A percentile compares a stretch with the other conserved stretches of the same genome.
Conservation (phyloP, 2,113 vertebrate species). For the Kobus ellipsiprymnus region DNA sequence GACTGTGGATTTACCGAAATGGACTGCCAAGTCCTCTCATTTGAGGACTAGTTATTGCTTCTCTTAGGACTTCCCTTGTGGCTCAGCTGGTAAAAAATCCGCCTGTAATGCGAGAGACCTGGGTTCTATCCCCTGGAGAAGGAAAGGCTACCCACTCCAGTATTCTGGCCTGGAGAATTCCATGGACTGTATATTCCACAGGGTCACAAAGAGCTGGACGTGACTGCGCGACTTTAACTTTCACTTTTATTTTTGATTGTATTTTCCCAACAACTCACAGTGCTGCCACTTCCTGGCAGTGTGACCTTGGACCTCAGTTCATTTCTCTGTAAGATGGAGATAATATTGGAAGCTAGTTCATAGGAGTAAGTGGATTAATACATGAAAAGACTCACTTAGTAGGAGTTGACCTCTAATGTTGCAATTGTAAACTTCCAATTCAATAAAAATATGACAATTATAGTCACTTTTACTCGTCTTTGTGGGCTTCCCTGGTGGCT, state of each 20-base stretch:
- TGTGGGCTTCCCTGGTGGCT: background rate
- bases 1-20: background rate
- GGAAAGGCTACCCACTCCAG: background rate
- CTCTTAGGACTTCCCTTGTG: background rate
- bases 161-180: background rate
- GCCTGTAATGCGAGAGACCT: accelerated
- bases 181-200: background rate
- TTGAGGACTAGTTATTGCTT: background rate
- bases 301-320: background rate
- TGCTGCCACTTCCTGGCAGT: accelerated
- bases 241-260: background rate
- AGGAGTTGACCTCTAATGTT: background rate
- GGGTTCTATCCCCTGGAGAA: background rate
- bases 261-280: background rate
- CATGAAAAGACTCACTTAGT: background rate
- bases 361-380: background rate
- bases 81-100: background rate
- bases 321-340: background rate
- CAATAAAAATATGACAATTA: background rate
- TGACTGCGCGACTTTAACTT: accelerated
- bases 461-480: background rate
- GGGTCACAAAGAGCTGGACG: background rate
- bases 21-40: background rate
- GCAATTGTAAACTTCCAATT: background rate
- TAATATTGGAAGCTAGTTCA: background rate